Evolutionary conservation across 64 coral and sea anemone genomes (phyloP).

Genomic region (Trachythela sp.): DNA sequence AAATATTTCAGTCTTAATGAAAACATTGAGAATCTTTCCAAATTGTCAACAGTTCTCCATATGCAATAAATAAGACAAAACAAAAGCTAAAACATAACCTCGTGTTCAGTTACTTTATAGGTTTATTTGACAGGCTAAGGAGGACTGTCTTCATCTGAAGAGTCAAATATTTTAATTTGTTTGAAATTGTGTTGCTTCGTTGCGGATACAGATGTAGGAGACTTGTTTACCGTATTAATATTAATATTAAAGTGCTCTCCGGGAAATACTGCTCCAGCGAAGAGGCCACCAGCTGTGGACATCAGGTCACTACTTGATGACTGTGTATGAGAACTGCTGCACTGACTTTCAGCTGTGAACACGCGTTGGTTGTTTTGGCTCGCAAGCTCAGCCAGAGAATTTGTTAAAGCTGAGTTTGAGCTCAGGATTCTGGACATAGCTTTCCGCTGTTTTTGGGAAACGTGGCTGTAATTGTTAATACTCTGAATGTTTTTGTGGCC

Average conservation of each 20-base stretch:
- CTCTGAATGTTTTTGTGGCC: conserved; percentile 67
- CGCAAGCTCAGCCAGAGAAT: background rate
- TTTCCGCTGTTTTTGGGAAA: conserved; percentile 55
- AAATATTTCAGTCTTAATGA: too few relatives aligned
- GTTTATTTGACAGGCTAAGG: too few relatives aligned
- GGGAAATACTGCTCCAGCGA: conserved; percentile 28
- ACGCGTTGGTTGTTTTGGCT: background rate
- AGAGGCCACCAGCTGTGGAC: conserved; percentile 18
- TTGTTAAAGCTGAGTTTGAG: background rate
- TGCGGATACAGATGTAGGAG: background rate
- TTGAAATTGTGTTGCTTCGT: background rate
- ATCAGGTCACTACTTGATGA: background rate
- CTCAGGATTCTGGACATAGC: conserved; percentile 53
- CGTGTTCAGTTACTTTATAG: too few relatives aligned
- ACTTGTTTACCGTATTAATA: background rate
- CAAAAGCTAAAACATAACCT: too few relatives aligned
- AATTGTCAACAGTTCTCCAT: too few relatives aligned
- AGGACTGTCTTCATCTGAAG: background rate
- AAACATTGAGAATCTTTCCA: too few relatives aligned
- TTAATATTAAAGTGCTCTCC: background rate
- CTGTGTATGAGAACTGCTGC: background rate
- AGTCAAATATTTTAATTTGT: background rate
- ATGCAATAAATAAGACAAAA: too few relatives aligned
- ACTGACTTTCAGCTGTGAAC: background rate
- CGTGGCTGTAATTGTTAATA: conserved; percentile 57